A percentile compares a stretch with the other conserved stretches of the same genome.
Evolutionary conservation across 2,888 invertebrate species (phyloP).

Genomic region (Melinopterus prodromus): DNA sequence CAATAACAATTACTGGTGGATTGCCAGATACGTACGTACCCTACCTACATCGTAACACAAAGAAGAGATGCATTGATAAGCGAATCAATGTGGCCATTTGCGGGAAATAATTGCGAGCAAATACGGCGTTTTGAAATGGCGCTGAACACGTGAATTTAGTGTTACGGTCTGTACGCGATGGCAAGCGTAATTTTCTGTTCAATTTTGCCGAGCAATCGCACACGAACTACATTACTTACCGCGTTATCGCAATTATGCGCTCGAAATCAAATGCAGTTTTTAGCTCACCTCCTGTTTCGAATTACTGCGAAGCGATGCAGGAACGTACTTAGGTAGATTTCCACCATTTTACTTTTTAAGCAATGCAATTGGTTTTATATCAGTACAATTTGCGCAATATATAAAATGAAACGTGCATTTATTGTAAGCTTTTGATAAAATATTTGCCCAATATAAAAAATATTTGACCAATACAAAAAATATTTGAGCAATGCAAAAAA

Average conservation of each 20-base stretch:
- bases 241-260: background rate
- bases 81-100: background rate
- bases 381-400: no score
- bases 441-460: no score
- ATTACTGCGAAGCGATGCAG: background rate
- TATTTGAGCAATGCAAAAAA: no score
- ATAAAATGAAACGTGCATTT: no score
- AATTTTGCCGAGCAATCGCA: background rate
- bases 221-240: constrained; percentile 4
- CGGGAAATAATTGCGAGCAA: background rate
- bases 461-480: no score
- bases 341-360: background rate
- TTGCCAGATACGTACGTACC: background rate
- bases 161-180: background rate
- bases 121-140: background rate
- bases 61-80: background rate
- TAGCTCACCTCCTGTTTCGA: background rate
- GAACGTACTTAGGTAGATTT: background rate
- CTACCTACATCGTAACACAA: background rate
- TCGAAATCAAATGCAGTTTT: constrained; percentile 4
- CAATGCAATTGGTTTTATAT: no score
- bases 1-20: background rate
- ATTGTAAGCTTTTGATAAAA: no score
- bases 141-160: background rate
- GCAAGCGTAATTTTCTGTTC: background rate